Base-by-base conservation (phyloP, 2,797 vertebrate species). In the Lutjanus campechanus region DNA sequence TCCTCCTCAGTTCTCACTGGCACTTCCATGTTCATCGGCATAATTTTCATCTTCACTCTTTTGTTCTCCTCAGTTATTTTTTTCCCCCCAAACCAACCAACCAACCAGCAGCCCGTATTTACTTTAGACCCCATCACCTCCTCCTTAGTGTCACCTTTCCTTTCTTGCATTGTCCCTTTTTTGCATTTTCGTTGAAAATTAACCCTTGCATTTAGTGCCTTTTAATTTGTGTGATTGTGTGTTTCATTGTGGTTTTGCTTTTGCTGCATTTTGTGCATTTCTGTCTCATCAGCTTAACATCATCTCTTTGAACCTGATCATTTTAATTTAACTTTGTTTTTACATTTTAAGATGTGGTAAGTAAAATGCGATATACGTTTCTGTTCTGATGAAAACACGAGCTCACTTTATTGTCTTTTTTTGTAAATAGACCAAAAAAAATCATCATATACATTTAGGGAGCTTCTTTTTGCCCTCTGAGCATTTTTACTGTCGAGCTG, bases 181-280 rank as follows among this genome's bases (percentile, higher is more conserved):
- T 75, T 80, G 41, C 74, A 54, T 80, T 85, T 80, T 7, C 55
- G 87, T 86, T 86, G 51, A 50, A 51, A 5, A 70, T 81, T 77
- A 88, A 90, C 81, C n/a, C 59, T 74, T 85, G 91, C 88, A 90
- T 91, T 86, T 80, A 74, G 83, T 85, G 8, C 61, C 47, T 17
- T 77, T 72, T 73, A 10, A 53, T 58, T 44, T 71, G 53, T 63
- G 73, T 86, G 60, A 15, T 47, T 68, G 56, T 80, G 56, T 62
- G 36, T 74, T 88, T 51, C 69, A 68, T 69, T 22, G 20, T 67
- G 16, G 7, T 78, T 77, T 76, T 83, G 49, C 53, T 80, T 87
- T 79, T 73, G 15, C 49, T 84, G 87, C 83, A 84, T 90, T 87
- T 84, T 86, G 74, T 82, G 76, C 78, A 56, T 89, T 81, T 70